Evolutionary conservation across 2,888 invertebrate genomes (phyloP), one percentile per base, ranked within the genome.

Genomic region (Conchocele bisecta): DNA sequence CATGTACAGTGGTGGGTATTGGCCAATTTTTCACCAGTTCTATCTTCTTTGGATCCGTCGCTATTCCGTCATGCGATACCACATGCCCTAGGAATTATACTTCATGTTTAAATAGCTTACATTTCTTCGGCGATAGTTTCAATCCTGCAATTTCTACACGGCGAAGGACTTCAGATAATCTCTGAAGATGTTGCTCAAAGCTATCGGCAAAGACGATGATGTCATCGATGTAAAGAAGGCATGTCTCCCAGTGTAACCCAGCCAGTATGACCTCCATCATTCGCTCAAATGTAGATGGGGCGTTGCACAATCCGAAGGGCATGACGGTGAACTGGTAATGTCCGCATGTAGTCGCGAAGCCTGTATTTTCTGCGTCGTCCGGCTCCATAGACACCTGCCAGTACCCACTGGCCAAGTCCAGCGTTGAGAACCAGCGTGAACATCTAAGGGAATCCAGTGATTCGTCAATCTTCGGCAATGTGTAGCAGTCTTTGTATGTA

Each of bases 151-250:
- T 33, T 3, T 35, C 22, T 3, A 53, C 9, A 11, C 53, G 20
- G 22, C 2, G 1, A 1, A 53, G 7, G 1, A 53, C 22, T 7
- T 3, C 53, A 1, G 53, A 2, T 22, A 53, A 37, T 2, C 53
- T 15, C 3, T 31, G 22, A 13, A 35, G 0, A 35, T 33, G 22
- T 5, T 53, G 33, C 24, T 20, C 35, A 35, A 53, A 35, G 3
- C 7, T 53, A 2, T 53, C 2, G 7, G 35, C 58, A 42, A 20
- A 42, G 13, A 44, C 58, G 6, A 65, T 51, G 1, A 70, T 48
- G 28, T 70, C 58, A 42, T 70, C 66, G 13, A 70, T 26, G 53
- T 79, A 74, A 5, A 50, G 44, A 11, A 75, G 35, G 41, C 69
- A 69, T 0, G 33, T 66, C 22, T 65, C 39, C 37, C 59, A 68